Conservation (phyloP, 2,113 vertebrate species). For the Ailurus styani region DNA sequence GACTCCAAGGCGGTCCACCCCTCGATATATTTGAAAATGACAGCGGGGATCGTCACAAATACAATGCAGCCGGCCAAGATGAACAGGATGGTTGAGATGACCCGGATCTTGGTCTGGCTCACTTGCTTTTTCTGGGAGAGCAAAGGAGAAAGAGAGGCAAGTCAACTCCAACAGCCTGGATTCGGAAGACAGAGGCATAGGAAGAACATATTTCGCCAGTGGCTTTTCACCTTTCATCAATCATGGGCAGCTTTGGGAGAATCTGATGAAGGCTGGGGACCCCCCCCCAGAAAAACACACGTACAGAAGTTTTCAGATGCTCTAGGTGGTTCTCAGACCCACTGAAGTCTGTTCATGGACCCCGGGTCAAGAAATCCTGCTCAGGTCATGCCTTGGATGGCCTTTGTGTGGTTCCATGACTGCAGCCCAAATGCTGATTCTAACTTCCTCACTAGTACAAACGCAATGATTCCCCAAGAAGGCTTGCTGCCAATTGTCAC, state of each 20-base stretch:
- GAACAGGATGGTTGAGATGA: constrained; percentile 97
- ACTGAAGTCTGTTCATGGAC: background rate
- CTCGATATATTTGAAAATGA: constrained; percentile 95
- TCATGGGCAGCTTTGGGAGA: background rate
- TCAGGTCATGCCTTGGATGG: background rate
- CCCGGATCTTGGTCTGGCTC: constrained; percentile 97
- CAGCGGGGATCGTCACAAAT: constrained; percentile 96
- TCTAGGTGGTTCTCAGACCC: background rate
- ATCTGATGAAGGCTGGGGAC: background rate
- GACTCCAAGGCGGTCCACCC: constrained; percentile 95
- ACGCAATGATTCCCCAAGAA: background rate
- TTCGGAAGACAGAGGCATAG: background rate
- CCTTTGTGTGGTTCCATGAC: background rate
- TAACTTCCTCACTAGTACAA: background rate
- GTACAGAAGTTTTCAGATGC: background rate
- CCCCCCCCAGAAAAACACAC: background rate
- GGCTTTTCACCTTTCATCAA: background rate
- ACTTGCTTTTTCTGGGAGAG: constrained; percentile 93
- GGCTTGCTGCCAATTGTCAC: background rate
- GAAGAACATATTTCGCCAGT: accelerated
- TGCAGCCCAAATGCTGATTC: background rate
- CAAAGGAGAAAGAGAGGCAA: constrained; percentile 55
- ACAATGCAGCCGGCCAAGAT: constrained; percentile 95
- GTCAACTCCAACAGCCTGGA: background rate
- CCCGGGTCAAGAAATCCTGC: background rate